phyloP scores from a whole-genome alignment of 37 sponge, comb jelly and placozoan species.

The Ianthella basta region DNA sequence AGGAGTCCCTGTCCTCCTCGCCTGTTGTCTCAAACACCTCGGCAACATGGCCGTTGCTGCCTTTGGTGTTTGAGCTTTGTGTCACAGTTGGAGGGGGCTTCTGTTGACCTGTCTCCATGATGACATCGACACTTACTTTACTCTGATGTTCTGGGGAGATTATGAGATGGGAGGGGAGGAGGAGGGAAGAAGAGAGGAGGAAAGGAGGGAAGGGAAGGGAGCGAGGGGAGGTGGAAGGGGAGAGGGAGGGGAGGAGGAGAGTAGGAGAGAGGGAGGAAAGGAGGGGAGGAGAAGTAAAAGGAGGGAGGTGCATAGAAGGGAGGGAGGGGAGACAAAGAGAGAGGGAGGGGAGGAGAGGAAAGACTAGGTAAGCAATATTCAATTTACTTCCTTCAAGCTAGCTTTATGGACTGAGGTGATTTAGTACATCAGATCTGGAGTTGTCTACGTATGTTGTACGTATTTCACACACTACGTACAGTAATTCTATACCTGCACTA shows the following conservation, averaged over 20 bases:
- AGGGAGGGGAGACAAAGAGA: neutral
- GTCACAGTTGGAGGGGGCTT: neutral
- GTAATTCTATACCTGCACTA: no score
- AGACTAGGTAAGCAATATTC: no score
- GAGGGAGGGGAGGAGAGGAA: neutral
- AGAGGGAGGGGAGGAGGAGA: neutral
- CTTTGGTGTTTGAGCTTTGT: no score
- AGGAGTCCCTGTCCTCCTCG: constrained; percentile 8
- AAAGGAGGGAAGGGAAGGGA: neutral
- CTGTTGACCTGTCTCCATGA: neutral
- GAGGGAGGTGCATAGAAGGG: no score
- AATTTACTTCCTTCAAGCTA: no score
- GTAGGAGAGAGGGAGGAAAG: neutral
- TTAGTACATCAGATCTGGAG: no score
- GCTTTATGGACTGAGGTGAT: no score
- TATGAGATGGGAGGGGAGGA: neutral
- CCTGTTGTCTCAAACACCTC: constrained; percentile 25
- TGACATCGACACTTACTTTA: neutral
- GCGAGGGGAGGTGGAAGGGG: neutral
- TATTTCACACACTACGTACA: no score
- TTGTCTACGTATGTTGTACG: no score
- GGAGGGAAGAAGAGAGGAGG: neutral
- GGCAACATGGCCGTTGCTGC: neutral
- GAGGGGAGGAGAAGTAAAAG: no score
- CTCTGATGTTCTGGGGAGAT: neutral